These are phyloP conservation scores for Elymnias hypermnestra DNA, from an alignment of 1,140 invertebrate genomes.

Conservation along the genomic window DNA sequence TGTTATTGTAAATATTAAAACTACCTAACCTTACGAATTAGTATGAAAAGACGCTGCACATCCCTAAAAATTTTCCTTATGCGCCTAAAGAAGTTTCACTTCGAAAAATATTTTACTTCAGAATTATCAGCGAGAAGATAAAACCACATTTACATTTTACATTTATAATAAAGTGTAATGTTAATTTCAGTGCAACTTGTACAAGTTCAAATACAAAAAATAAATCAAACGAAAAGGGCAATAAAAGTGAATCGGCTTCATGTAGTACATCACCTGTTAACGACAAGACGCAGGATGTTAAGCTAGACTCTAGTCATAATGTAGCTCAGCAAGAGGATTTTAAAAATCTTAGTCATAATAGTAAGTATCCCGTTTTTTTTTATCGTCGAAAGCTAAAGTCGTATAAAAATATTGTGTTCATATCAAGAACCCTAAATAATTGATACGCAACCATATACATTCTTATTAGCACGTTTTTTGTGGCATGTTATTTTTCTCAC, in stretches of 20 bases:
- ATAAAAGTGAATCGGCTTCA: conserved; percentile 26
- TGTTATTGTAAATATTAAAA: no score
- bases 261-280: conserved; percentile 33
- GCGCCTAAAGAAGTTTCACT: no score
- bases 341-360: conserved; percentile 53
- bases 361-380: conserved; percentile 44
- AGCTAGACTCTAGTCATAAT: conserved; percentile 64
- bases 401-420: no score
- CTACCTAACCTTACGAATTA: no score
- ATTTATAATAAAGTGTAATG: background rate
- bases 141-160: no score
- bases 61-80: background rate
- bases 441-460: no score
- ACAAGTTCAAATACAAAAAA: conserved; percentile 26
- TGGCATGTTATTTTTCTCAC: no score
- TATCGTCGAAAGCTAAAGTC: background rate
- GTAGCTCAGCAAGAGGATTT: conserved; percentile 38
- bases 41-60: no score
- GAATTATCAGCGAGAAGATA: no score
- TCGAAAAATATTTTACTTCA: no score
- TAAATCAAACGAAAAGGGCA: conserved; percentile 38
- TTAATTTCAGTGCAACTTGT: conserved; percentile 39
- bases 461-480: no score
- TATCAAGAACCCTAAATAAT: no score
- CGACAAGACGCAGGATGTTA: conserved; percentile 26